Evolutionary conservation across 2,113 vertebrate species (phyloP), one percentile per base, ranked within the genome.

Genomic region (Pedetes capensis): DNA sequence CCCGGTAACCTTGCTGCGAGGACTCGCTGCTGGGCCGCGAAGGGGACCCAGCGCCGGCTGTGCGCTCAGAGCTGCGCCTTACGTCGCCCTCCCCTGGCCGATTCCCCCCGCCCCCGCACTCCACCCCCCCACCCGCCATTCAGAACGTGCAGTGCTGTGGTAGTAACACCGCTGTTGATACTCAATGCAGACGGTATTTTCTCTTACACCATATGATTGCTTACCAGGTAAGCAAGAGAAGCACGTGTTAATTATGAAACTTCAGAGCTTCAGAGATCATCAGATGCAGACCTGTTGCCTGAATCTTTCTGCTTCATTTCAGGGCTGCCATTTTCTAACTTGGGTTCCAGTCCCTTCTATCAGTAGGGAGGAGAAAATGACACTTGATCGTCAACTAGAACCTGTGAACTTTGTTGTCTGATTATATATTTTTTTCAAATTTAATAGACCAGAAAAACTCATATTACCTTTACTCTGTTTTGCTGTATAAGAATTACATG

Each of bases 31-130:
- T n/a, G n/a, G n/a, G n/a, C n/a, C n/a, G n/a, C n/a, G n/a, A n/a
- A n/a, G n/a, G n/a, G n/a, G n/a, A n/a, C n/a, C n/a, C n/a, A n/a
- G 71, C 0, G 29, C 14, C 1, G 2, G 16, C 49, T 1, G 4
- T 29, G 23, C 1, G n/a, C n/a, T n/a, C n/a, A n/a, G n/a, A n/a
- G n/a, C n/a, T n/a, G n/a, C n/a, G n/a, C n/a, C n/a, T n/a, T n/a
- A n/a, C n/a, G n/a, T n/a, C n/a, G n/a, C n/a, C n/a, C n/a, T n/a
- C n/a, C n/a, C n/a, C n/a, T n/a, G n/a, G n/a, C n/a, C n/a, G n/a
- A n/a, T n/a, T n/a, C n/a, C n/a, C n/a, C n/a, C n/a, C n/a, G n/a
- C n/a, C n/a, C n/a, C n/a, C 13, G 29, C 27, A 51, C 51, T 37
- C 12, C 68, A 55, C 44, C 32, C 2, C 49, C 34, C 10, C 17